Percentiles rank a stretch among this genome's conserved stretches.
Conservation (phyloP, 2,888 invertebrate genomes). For the Pyrrhia umbra region DNA sequence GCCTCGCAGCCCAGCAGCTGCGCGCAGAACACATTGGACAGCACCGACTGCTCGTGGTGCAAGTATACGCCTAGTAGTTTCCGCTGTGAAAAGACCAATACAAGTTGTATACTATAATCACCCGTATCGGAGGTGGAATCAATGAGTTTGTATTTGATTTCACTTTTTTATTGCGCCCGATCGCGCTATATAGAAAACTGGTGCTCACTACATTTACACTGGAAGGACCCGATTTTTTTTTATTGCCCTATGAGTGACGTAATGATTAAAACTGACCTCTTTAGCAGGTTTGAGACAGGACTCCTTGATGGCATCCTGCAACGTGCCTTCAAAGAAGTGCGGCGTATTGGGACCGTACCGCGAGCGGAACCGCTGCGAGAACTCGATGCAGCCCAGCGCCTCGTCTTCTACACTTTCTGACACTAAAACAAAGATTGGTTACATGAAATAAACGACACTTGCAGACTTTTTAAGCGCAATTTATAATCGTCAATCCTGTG, state of each 20-base stretch:
- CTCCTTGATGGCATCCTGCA: slow-evolving; percentile 97
- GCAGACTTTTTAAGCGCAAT: too few species aligned
- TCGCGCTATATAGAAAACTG: too few species aligned
- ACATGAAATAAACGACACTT: too few species aligned
- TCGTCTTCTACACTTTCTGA: slow-evolving; percentile 96
- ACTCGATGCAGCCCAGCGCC: slow-evolving; percentile 95
- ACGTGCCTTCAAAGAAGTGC: slow-evolving; percentile 96
- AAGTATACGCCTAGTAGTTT: slow-evolving; percentile 98
- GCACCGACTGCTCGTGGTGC: slow-evolving; percentile 98
- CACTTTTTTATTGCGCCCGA: too few species aligned
- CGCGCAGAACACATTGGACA: slow-evolving; percentile 99
- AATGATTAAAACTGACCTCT: slow-evolving; percentile 91
- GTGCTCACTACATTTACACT: too few species aligned
- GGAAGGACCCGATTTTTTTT: too few species aligned
- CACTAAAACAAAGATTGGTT: too few species aligned
- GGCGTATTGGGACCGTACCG: slow-evolving; percentile 97
- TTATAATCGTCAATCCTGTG: too few species aligned
- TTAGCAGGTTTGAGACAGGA: slow-evolving; percentile 97
- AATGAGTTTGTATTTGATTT: too few species aligned
- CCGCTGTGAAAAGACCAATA: slow-evolving; percentile 92
- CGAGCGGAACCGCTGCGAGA: slow-evolving; percentile 95
- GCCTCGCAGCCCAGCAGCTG: slow-evolving; percentile 97
- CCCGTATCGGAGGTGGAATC: too few species aligned
- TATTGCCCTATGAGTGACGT: too few species aligned
- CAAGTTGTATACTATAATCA: too few species aligned